Base-by-base conservation (phyloP, 2,113 vertebrate species). In the Mirza zaza region DNA sequence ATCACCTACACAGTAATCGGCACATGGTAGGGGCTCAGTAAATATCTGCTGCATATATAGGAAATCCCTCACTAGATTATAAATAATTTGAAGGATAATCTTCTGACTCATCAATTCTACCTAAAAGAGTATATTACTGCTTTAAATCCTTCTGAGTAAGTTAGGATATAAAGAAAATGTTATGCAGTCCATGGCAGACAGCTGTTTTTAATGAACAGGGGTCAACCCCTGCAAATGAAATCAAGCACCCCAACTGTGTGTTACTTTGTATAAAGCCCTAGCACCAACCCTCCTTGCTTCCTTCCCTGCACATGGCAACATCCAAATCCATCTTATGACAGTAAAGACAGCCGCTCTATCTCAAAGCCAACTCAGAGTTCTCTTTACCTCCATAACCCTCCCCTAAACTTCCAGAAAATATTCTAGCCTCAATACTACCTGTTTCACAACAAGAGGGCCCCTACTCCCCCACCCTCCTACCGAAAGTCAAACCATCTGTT, bases 51-150 rank as follows among this genome's bases (percentile, higher is more conserved):
- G 4, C 12, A 39, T 15, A 4, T 21, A 67, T 13, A 90, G 88
- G n/a, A 83, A 90, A 94, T 55, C 80, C 36, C n/a, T 79, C 63
- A 67, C 4, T 77, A 71, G 7, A 76, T 39, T 57, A 57, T 81
- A 97, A 57, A 48, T 63, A 77, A 94, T 42, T 42, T 63, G 71
- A 91, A 92, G 32, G 14, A 76, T 36, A 85, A 71, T 71, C 55
- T 79, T 77, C 45, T n/a, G 39, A 79, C n/a, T 87, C 70, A 87
- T 39, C 23, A 45, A 3, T 13, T 50, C 1, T n/a, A 36, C 73
- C 48, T 94, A 85, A 80, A 59, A 29, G 8, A 90, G 27, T n/a
- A 25, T 29, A 8, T 48, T 21, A 48, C 6, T 45, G 57, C 36
- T 61, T 61, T 92, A 63, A 73, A 80, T 50, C 36, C 29, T 77